Base-by-base conservation (phyloP, 1,140 invertebrate species). In the Ladona fulva region DNA sequence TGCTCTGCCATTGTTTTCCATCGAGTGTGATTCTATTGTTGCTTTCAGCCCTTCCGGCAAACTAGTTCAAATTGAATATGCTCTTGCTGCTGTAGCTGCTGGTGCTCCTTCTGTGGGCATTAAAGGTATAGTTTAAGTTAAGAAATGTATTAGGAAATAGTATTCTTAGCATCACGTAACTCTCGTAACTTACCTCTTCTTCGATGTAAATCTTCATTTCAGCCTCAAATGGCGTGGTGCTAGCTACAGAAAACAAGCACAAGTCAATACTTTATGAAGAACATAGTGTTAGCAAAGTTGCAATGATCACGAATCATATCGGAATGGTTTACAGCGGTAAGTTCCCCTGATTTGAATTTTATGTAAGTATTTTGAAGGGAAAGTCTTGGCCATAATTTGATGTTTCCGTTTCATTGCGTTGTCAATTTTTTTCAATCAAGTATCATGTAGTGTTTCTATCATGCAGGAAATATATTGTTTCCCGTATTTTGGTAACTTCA, bases 31-130 rank as follows among this genome's bases (percentile, higher is more conserved):
- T 52, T 80, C 79, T 52, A 25, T 76, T 80, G 78, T 82, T 79
- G 78, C 81, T 90, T 90, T 75, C 85, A 99, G 98, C 85, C 98
- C 98, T 14, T 99, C 97, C 25, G 98, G 98, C 80, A 99, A 99
- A 87, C 89, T 99, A 78, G 98, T 99, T 25, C 98, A 99, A 88
- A 98, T 99, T 84, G 98, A 99, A 89, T 99, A 99, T 95, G 98
- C 98, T 0, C 89, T 99, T 85, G 96, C 96, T 78, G 98, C 98
- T 52, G 98, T 99, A 22, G 95, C 96, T 78, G 95, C 96, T 80
- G 98, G 98, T 80, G 97, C 97, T n/a, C 96, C 98, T 0, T 98
- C 97, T 77, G 97, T 99, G 80, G 98, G 97, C 75, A 98, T 99
- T 78, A 98, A 99, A 92, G 94, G 95, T 95, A 86, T 82, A 25